Conservation (phyloP, 23 tunicate species). For the Clavelina lepadiformis region DNA sequence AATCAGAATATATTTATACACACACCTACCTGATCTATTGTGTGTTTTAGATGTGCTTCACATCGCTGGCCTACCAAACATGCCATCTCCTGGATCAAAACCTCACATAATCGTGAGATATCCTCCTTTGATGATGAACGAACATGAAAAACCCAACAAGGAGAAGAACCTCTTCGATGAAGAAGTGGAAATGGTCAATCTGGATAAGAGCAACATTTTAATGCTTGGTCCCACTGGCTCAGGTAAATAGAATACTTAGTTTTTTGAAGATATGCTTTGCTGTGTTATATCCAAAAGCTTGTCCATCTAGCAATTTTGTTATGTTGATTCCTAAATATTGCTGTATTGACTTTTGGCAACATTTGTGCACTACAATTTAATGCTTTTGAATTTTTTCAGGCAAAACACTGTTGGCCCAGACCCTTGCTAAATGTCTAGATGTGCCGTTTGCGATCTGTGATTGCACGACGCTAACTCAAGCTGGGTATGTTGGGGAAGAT, state of each 20-base stretch:
- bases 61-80: slow-evolving; percentile 59
- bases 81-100: not conserved
- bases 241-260: slow-evolving; percentile 35
- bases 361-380: not conserved
- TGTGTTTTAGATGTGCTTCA: slow-evolving; percentile 63
- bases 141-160: slow-evolving; percentile 7
- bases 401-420: slow-evolving; percentile 85
- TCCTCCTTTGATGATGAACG: slow-evolving; percentile 4
- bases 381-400: slow-evolving; percentile 27
- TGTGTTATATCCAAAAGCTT: not conserved
- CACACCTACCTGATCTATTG: too few species aligned
- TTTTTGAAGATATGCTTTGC: not conserved
- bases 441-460: slow-evolving; percentile 97
- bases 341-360: not conserved
- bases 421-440: slow-evolving; percentile 79
- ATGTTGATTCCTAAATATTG: not conserved
- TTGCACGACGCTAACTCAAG: slow-evolving; percentile 96
- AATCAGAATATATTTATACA: not conserved
- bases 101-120: slow-evolving; percentile 15
- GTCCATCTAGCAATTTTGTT: not conserved
- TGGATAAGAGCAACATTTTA: slow-evolving; percentile 90
- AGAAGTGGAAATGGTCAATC: slow-evolving; percentile 23
- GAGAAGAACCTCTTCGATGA: slow-evolving; percentile 12
- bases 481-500: slow-evolving; percentile 98
- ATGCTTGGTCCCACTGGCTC: slow-evolving; percentile 98